phyloP scores from a whole-genome alignment of 2,797 vertebrate species.

The Acrossocheilus wenchowensis region DNA sequence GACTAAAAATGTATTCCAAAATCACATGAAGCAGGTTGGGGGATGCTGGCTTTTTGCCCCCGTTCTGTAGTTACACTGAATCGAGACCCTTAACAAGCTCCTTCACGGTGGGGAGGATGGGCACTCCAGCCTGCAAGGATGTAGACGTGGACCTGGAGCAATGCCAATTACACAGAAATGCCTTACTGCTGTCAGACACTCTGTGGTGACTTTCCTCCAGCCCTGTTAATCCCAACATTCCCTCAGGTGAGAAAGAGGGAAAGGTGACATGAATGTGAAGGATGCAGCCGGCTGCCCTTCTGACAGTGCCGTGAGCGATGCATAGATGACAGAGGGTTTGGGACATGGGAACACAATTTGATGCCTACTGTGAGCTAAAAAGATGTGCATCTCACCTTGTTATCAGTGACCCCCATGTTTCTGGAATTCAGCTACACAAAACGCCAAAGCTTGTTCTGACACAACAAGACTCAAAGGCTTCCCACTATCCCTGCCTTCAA shows the following conservation, averaged over 20 bases:
- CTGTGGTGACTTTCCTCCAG: conserved; percentile 50
- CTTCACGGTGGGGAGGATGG: conserved; percentile 39
- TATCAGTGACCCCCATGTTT: conserved; percentile 2
- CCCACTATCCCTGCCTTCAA: not conserved
- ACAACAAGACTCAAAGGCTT: conserved; percentile 11
- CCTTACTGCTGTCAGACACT: conserved; percentile 44
- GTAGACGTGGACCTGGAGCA: conserved; percentile 53
- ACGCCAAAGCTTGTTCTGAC: conserved; percentile 4
- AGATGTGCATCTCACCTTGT: conserved; percentile 6
- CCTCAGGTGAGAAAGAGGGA: conserved; percentile 41
- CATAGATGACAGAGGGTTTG: conserved; percentile 25
- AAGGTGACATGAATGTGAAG: conserved; percentile 47
- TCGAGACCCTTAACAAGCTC: conserved; percentile 57
- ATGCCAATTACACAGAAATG: conserved; percentile 64
- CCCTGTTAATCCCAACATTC: conserved; percentile 57
- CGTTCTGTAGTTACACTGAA: conserved; percentile 54
- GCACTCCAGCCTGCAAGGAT: conserved; percentile 48
- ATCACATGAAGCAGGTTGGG: conserved; percentile 52
- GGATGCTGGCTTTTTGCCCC: conserved; percentile 51
- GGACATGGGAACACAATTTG: conserved; percentile 4
- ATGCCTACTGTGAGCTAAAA: conserved; percentile 32
- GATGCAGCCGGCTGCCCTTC: conserved; percentile 43
- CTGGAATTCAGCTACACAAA: conserved; percentile 13
- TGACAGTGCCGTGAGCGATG: conserved; percentile 37
- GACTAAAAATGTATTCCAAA: conserved; percentile 48